Base-by-base conservation (phyloP, 2,888 invertebrate genomes). In the Chymomyza procnemis region DNA sequence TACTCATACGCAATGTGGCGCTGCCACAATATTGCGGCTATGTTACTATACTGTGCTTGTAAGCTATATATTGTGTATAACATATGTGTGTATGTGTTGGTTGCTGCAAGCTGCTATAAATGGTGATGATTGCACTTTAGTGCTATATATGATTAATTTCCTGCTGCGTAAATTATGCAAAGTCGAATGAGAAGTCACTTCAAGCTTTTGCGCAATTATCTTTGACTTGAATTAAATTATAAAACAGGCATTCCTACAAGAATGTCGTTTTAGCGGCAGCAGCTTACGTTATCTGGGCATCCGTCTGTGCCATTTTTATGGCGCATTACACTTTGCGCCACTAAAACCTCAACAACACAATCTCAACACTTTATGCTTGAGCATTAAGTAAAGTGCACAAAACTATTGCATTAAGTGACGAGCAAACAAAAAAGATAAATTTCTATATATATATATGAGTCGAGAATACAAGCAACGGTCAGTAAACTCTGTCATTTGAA, bases 341-440 rank as follows among this genome's bases (percentile, higher is more conserved):
- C 34, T 41, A 41, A 41, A 41, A 41, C 12, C 34, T 3, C 12
- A 41, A 41, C 26, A 41, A 41, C 34, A 50, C 50, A 18, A 50
- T 18, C 54, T 21, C 54, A 54, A 54, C 54, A 54, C 54, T 54
- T 54, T 54, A 54, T 54, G 54, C 6, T 5, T 54, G 22, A 22
- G 65, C 70, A 76, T 76, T 75, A 66, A 69, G 48, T 68, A 64
- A 71, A 71, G 75, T 78, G 75, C 75, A 76, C 61, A 75, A 77
- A 66, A 75, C 71, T 67, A 65, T 70, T 69, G 63, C 66, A 46
- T 14, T 21, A 46, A 63, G 50, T 26, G 30, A 50, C n/a, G 26
- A 50, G 61, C 56, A 22, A 14, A 19, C 50, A 16, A 3, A n/a
- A 50, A 9, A 18, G 50, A 18, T 19, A 18, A 50, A 50, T 16